Evolutionary conservation across 2,888 invertebrate genomes (phyloP).

Genomic region (Melanostoma mellinum): DNA sequence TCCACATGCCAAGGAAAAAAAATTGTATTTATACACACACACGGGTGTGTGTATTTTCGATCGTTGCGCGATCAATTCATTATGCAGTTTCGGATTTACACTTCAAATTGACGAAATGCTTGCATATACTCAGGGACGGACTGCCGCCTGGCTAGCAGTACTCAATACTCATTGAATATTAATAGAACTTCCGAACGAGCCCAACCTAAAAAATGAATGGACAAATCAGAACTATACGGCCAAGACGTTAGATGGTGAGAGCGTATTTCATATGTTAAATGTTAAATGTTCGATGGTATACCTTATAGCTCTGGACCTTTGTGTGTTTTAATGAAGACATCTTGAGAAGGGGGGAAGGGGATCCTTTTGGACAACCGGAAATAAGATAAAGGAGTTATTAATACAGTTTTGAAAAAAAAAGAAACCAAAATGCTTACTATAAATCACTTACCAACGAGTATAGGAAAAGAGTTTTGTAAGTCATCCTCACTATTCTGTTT

Average conservation of each 20-base stretch:
- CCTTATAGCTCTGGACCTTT: slow-evolving; percentile 8
- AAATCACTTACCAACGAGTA: not conserved
- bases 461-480: too few relatives aligned
- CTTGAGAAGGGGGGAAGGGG: not conserved
- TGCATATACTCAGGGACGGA: slow-evolving; percentile 43
- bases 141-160: slow-evolving; percentile 28
- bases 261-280: not conserved
- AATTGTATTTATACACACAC: not conserved
- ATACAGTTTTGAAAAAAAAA: not conserved
- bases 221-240: slow-evolving; percentile 57
- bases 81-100: slow-evolving; percentile 66
- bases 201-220: slow-evolving; percentile 26
- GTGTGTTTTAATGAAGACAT: not conserved
- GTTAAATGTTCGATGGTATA: not conserved
- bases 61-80: slow-evolving; percentile 64
- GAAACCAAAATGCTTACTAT: slow-evolving; percentile 1
- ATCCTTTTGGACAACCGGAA: slow-evolving; percentile 24
- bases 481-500: too few relatives aligned
- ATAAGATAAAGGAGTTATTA: not conserved
- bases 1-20: not conserved
- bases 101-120: slow-evolving; percentile 51
- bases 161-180: slow-evolving; percentile 67
- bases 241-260: slow-evolving; percentile 37
- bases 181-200: slow-evolving; percentile 35
- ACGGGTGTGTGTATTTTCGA: slow-evolving; percentile 23